A percentile compares a stretch with the other conserved stretches of the same genome.
Evolutionary conservation across 1,140 invertebrate species (phyloP).

Genomic region (Calephelis virginiensis): DNA sequence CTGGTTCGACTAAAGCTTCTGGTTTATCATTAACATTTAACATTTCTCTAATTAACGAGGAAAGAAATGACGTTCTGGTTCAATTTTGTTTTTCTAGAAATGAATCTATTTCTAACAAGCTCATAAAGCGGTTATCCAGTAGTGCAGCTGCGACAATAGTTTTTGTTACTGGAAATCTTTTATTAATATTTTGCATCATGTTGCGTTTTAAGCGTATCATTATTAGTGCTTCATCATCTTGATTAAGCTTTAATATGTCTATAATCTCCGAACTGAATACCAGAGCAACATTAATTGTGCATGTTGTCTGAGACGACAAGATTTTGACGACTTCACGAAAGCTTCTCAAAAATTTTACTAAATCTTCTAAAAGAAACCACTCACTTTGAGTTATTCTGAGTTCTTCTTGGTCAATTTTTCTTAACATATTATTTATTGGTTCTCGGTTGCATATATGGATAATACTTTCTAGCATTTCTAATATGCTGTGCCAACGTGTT

Average conservation of each 20-base stretch:
- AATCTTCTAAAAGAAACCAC: conserved; percentile 25
- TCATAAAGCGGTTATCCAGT: conserved; percentile 22
- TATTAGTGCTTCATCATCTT: conserved; percentile 23
- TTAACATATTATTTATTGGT: conserved; percentile 20
- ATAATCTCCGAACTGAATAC: neutral
- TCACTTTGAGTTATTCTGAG: conserved; percentile 21
- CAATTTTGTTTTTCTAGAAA: conserved; percentile 4
- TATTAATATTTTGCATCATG: conserved; percentile 24
- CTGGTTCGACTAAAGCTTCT: too few species aligned
- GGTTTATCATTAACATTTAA: too few species aligned
- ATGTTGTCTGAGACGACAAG: conserved; percentile 17
- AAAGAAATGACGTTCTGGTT: neutral
- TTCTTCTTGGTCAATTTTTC: conserved; percentile 16
- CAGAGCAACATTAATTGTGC: conserved; percentile 25
- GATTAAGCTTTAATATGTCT: neutral
- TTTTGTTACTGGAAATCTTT: conserved; percentile 6
- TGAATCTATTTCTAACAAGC: neutral
- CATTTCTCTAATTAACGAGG: neutral
- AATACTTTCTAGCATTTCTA: too few species aligned
- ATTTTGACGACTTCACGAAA: conserved; percentile 24
- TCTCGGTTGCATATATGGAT: too few species aligned
- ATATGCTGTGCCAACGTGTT: too few species aligned
- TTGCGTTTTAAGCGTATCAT: conserved; percentile 22
- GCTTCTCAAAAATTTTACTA: conserved; percentile 24
- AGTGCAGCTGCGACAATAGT: conserved; percentile 22